These are phyloP conservation scores for Glyphotaelius pellucidus DNA, from an alignment of 2,888 invertebrate genomes.

Conservation along the genomic window DNA sequence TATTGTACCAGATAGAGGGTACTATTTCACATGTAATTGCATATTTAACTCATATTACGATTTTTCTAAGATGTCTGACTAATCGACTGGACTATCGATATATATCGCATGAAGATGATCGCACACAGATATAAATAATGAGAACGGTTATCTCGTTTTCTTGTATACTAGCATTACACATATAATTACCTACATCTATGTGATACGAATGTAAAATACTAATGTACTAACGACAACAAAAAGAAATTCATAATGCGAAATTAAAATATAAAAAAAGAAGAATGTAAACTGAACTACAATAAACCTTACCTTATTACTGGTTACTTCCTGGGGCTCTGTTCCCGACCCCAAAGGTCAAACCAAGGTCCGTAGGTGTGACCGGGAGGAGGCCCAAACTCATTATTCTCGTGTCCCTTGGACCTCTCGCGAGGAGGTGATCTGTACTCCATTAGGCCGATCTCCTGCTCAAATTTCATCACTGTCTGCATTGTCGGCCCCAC, in stretches of 20 bases:
- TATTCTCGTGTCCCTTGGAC: conserved; percentile 70
- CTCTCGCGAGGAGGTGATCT: conserved; percentile 73
- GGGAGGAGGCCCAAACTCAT: conserved; percentile 76
- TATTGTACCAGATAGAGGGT: too few species aligned
- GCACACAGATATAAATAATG: background rate
- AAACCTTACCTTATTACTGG: conserved; percentile 52
- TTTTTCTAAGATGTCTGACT: too few species aligned
- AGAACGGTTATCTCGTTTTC: background rate
- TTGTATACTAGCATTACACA: background rate
- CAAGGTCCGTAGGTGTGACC: conserved; percentile 90
- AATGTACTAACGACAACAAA: background rate
- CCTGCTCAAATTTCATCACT: conserved; percentile 69
- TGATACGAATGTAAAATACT: background rate
- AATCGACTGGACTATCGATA: too few species aligned
- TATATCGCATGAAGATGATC: background rate
- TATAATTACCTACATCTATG: background rate
- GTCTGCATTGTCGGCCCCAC: conserved; percentile 69
- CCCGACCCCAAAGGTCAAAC: conserved; percentile 92
- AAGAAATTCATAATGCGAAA: background rate
- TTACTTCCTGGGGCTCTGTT: conserved; percentile 69
- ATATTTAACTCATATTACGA: too few species aligned
- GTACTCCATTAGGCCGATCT: conserved; percentile 71
- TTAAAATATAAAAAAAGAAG: background rate
- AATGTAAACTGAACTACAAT: background rate
- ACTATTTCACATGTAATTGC: too few species aligned